Evolutionary conservation across 2,888 invertebrate genomes (phyloP).

Genomic region (Stictocephala bisonia): DNA sequence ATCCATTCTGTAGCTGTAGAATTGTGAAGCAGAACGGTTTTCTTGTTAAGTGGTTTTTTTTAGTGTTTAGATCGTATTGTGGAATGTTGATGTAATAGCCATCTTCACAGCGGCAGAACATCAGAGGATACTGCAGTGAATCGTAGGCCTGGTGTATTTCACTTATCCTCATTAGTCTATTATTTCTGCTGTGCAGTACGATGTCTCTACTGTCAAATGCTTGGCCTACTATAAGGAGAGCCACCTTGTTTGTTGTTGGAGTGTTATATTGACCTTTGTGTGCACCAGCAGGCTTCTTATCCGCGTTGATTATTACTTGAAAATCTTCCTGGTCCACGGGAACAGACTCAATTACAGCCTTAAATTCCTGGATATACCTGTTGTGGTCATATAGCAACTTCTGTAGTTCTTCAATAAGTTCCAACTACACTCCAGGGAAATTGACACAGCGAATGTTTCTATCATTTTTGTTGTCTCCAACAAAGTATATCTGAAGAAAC

Average conservation of each 20-base stretch:
- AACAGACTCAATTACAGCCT: constrained; percentile 45
- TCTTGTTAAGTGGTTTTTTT: constrained; percentile 15
- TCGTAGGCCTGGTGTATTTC: constrained; percentile 51
- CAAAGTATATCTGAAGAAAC: constrained; percentile 56
- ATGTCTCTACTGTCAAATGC: constrained; percentile 53
- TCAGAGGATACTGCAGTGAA: constrained; percentile 47
- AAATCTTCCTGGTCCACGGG: constrained; percentile 30
- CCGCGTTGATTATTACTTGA: constrained; percentile 29
- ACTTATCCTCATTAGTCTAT: constrained; percentile 42
- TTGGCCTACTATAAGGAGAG: too few relatives aligned
- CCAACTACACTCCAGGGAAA: neutral
- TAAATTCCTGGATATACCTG: constrained; percentile 44
- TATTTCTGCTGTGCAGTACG: constrained; percentile 51
- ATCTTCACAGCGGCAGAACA: constrained; percentile 42
- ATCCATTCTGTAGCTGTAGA: constrained; percentile 54
- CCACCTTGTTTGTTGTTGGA: constrained; percentile 33
- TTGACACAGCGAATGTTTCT: constrained; percentile 14
- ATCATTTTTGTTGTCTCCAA: constrained; percentile 45
- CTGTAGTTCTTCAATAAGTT: constrained; percentile 42
- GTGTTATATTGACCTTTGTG: constrained; percentile 41
- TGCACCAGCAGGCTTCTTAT: constrained; percentile 25
- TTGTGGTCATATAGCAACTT: constrained; percentile 42
- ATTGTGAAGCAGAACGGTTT: constrained; percentile 34
- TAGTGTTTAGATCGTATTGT: constrained; percentile 21
- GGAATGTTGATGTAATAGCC: constrained; percentile 40